Evolutionary conservation across 2,888 invertebrate species (phyloP).

Genomic region (Callimorpha dominula): DNA sequence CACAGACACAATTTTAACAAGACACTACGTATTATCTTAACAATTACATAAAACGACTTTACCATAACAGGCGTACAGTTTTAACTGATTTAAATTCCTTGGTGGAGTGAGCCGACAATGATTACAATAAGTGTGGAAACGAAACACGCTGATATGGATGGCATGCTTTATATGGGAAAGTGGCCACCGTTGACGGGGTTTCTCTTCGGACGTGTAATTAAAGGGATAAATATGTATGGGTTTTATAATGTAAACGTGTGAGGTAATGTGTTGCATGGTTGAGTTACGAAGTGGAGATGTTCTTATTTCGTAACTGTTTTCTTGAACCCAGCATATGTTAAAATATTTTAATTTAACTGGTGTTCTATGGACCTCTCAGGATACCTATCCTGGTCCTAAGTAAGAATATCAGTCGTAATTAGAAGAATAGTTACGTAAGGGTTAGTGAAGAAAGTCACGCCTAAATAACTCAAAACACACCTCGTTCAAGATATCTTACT

Average conservation of each 20-base stretch:
- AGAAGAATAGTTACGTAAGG: too few relatives aligned
- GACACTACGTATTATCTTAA: neutral
- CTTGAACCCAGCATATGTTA: too few relatives aligned
- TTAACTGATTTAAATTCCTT: conserved; percentile 54
- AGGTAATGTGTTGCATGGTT: conserved; percentile 1
- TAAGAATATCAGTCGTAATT: too few relatives aligned
- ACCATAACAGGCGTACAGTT: conserved; percentile 42
- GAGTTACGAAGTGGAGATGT: neutral
- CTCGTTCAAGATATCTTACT: too few relatives aligned
- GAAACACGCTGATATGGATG: conserved; percentile 37
- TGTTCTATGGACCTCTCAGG: too few relatives aligned
- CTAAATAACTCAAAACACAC: too few relatives aligned
- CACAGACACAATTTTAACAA: conserved; percentile 12
- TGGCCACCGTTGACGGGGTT: conserved; percentile 24
- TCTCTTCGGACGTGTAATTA: conserved; percentile 16
- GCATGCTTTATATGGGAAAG: conserved; percentile 52
- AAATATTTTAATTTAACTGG: too few relatives aligned
- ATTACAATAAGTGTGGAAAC: conserved; percentile 45
- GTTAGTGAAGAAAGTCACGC: too few relatives aligned
- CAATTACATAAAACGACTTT: conserved; percentile 40
- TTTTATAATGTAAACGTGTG: conserved; percentile 11
- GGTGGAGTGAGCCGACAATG: conserved; percentile 25
- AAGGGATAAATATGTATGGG: conserved; percentile 16
- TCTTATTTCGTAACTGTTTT: neutral
- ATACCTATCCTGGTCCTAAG: too few relatives aligned